These are phyloP conservation scores for Phalacrocorax aristotelis DNA, from an alignment of 2,113 vertebrate genomes.

Conservation along the genomic window DNA sequence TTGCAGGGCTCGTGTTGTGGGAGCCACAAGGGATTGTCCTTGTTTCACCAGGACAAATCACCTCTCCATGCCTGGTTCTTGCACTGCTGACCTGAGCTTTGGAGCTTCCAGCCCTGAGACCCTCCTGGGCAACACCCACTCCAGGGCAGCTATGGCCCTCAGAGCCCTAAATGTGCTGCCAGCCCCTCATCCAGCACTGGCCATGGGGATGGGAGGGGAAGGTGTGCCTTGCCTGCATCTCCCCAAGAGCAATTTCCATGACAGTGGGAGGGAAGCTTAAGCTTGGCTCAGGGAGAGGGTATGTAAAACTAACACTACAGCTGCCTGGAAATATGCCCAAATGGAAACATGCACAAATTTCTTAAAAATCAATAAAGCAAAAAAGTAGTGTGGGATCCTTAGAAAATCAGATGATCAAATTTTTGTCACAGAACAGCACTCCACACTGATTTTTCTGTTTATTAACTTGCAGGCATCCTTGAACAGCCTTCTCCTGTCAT, in stretches of 20 bases:
- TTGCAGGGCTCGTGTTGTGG: not conserved
- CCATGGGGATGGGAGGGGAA: not conserved
- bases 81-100: not conserved
- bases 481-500: not conserved
- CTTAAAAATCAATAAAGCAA: not conserved
- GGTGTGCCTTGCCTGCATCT: not conserved
- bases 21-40: not conserved
- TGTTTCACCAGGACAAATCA: not conserved
- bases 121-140: not conserved
- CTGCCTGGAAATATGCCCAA: not conserved
- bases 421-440: not conserved
- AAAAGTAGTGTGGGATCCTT: not conserved
- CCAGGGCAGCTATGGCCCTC: not conserved
- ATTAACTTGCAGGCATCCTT: not conserved
- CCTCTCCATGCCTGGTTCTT: not conserved
- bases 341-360: not conserved
- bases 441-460: not conserved
- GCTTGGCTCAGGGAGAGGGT: not conserved
- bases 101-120: not conserved
- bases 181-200: not conserved
- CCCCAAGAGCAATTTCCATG: not conserved
- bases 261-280: not conserved
- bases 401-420: not conserved
- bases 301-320: not conserved
- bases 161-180: not conserved